phyloP scores from a whole-genome alignment of 2,797 vertebrate genomes.

The Masticophis lateralis region DNA sequence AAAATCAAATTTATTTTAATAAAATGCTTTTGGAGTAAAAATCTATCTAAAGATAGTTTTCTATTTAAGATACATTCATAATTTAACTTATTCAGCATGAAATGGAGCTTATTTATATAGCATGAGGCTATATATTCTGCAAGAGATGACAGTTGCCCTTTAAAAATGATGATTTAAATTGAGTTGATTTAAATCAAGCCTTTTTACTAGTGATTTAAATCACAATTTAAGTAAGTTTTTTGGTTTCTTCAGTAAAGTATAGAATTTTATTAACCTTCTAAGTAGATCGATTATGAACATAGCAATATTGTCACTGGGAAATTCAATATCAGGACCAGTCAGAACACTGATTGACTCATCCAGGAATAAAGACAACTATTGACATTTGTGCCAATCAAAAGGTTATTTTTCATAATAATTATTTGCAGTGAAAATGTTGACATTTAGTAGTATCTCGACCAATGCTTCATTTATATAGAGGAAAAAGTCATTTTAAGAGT shows the following conservation, averaged over 20 bases:
- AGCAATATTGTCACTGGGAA: not conserved
- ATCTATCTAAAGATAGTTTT: too few relatives aligned
- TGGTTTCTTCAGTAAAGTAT: not conserved
- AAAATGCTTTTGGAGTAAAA: too few relatives aligned
- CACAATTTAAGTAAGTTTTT: not conserved
- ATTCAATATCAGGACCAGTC: not conserved
- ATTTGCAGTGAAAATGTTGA: not conserved
- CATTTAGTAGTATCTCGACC: not conserved
- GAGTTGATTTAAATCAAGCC: too few relatives aligned
- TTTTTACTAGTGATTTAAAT: too few relatives aligned
- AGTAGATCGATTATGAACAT: not conserved
- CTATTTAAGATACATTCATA: too few relatives aligned
- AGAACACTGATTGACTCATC: not conserved
- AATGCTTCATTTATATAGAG: conserved; percentile 23
- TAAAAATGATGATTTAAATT: too few relatives aligned
- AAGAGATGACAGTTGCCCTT: too few relatives aligned
- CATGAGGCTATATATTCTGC: too few relatives aligned
- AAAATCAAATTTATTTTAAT: too few relatives aligned
- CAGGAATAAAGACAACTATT: not conserved
- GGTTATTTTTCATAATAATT: not conserved
- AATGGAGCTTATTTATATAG: too few relatives aligned
- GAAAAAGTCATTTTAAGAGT: not conserved
- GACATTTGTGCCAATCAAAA: not conserved
- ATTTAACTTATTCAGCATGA: too few relatives aligned
- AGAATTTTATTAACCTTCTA: not conserved